Percentiles rank a stretch among this genome's conserved stretches.
Conservation (phyloP, 2,113 vertebrate genomes). For the Lynx canadensis region DNA sequence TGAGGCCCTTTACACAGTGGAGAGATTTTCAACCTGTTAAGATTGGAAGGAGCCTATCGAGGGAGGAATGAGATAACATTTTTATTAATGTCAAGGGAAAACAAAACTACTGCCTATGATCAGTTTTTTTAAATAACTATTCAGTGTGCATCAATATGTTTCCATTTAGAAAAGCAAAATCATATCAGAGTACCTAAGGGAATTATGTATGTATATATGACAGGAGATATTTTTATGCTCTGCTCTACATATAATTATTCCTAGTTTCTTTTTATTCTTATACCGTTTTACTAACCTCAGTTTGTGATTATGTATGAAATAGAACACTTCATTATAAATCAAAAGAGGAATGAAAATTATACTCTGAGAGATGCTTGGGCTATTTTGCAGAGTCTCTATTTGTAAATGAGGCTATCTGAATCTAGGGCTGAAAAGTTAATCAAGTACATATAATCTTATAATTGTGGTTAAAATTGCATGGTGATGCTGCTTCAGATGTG, state of each 20-base stretch:
- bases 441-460: neutral
- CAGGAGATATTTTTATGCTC: neutral
- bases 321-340: slow-evolving; percentile 4
- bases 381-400: neutral
- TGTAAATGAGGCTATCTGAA: neutral
- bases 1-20: neutral
- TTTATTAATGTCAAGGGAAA: slow-evolving; percentile 19
- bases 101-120: neutral
- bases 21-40: neutral
- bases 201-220: neutral
- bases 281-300: neutral
- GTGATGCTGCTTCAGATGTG: neutral
- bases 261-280: neutral
- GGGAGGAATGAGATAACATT: neutral
- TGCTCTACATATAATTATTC: neutral
- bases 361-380: neutral
- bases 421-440: neutral
- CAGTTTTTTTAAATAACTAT: neutral
- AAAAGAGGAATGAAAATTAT: neutral
- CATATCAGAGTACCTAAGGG: neutral
- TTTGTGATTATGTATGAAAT: slow-evolving; percentile 41
- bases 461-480: neutral
- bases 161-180: slow-evolving; percentile 35
- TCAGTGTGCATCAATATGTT: neutral
- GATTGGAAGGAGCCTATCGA: neutral